These are phyloP conservation scores for Tenthredo distinguenda DNA, from an alignment of 2,888 invertebrate genomes.

Conservation along the genomic window DNA sequence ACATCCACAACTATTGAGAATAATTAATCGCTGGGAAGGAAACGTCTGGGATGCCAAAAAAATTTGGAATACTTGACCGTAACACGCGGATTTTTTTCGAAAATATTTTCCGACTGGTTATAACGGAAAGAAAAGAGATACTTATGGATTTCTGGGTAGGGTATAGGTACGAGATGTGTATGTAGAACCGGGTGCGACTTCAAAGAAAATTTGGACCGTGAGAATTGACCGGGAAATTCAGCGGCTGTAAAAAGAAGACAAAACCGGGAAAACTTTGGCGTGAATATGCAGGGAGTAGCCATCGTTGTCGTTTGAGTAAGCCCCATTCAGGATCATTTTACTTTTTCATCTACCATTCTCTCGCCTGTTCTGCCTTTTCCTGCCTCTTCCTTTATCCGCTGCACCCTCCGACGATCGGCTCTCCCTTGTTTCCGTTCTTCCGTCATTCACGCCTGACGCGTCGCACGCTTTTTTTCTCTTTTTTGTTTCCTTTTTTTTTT, in stretches of 20 bases:
- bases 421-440: constrained; percentile 28
- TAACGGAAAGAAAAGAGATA: neutral
- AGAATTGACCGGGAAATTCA: constrained; percentile 13
- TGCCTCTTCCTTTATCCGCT: neutral
- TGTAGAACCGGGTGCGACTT: neutral
- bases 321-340: constrained; percentile 7
- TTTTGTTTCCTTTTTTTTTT: neutral
- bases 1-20: neutral
- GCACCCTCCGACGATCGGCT: constrained; percentile 20
- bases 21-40: neutral
- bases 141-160: neutral
- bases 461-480: constrained; percentile 6
- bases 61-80: neutral
- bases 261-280: constrained; percentile 5
- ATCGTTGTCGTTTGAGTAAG: constrained; percentile 25
- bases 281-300: neutral
- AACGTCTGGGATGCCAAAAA: neutral
- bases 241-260: neutral
- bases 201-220: constrained; percentile 16
- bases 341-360: constrained; percentile 30
- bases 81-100: neutral
- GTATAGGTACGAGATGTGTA: neutral
- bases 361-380: constrained; percentile 33
- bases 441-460: constrained; percentile 39
- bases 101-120: neutral